Evolutionary conservation across 2,888 invertebrate genomes (phyloP), one percentile per base, ranked within the genome.

Genomic region (Sminthurinus aureus): DNA sequence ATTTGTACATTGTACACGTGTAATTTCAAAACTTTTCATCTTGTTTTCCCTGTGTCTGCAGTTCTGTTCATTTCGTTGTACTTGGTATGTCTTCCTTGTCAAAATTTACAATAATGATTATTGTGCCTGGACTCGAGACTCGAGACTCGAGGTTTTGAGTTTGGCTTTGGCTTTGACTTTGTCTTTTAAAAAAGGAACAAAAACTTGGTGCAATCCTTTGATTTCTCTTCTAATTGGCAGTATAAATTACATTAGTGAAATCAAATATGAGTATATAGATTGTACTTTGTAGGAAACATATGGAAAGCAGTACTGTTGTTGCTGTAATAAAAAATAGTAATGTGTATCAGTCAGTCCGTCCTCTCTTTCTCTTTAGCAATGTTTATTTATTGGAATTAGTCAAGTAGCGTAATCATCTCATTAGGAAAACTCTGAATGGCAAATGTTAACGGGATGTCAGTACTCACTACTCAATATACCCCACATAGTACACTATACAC

Each of bases 161-260:
- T 38, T 38, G 38, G 6, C 6, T 38, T 38, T 38, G 38, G 38
- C 38, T 38, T 38, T 38, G 38, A 38, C 38, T 38, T 38, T n/a
- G n/a, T n/a, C n/a, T 38, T 38, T 4, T 38, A 38, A 4, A 38
- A 38, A 38, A 38, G 38, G 38, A 38, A 38, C 38, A 38, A 38
- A 38, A 38, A 38, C 3, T 38, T 38, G 38, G 38, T 38, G 38
- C 38, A 71, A 71, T 71, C 26, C 69, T 71, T 71, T 71, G 71
- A 71, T 71, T 71, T 26, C 71, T 26, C 24, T 24, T 26, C 24
- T 71, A 71, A 71, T 71, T 71, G 71, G 71, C 71, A 24, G 71
- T 26, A 26, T 71, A 71, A 71, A 71, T 71, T 71, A 24, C 71
- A 71, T 71, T 71, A 71, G 71, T 71, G 20, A 24, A 71, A 69